These are phyloP conservation scores for Etheostoma cragini DNA, from an alignment of 2,113 vertebrate species.

Conservation along the genomic window DNA sequence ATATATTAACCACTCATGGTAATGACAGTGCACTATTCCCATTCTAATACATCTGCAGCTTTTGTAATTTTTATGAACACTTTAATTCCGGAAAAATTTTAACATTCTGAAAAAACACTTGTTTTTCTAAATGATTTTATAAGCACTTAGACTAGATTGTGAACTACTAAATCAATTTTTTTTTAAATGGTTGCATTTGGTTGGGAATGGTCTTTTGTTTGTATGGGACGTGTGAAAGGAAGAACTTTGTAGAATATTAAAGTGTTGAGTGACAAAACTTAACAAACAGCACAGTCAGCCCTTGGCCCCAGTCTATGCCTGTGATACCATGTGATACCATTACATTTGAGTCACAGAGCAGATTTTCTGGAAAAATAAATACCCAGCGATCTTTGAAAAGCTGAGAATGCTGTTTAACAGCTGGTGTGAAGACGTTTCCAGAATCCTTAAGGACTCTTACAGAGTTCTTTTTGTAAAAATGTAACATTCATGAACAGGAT, in stretches of 20 bases:
- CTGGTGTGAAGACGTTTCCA: neutral
- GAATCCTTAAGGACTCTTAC: neutral
- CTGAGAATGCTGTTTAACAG: neutral
- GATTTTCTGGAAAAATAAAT: neutral
- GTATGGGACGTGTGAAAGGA: neutral
- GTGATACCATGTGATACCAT: neutral
- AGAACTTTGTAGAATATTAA: neutral
- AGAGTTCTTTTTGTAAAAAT: neutral
- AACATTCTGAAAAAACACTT: neutral
- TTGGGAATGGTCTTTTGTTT: neutral
- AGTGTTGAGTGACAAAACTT: neutral
- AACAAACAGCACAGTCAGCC: neutral
- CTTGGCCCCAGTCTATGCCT: neutral
- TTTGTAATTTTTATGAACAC: neutral
- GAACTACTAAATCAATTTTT: neutral
- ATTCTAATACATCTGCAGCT: constrained; percentile 11
- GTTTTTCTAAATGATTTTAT: neutral
- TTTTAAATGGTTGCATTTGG: neutral
- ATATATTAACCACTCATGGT: constrained; percentile 40
- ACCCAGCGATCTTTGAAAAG: neutral
- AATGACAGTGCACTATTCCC: constrained; percentile 37
- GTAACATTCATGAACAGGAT: neutral
- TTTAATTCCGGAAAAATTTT: neutral
- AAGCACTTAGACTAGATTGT: too few species aligned
- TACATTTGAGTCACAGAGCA: neutral